These are phyloP conservation scores for Natator depressus DNA, from an alignment of 2,113 vertebrate genomes.

Conservation along the genomic window DNA sequence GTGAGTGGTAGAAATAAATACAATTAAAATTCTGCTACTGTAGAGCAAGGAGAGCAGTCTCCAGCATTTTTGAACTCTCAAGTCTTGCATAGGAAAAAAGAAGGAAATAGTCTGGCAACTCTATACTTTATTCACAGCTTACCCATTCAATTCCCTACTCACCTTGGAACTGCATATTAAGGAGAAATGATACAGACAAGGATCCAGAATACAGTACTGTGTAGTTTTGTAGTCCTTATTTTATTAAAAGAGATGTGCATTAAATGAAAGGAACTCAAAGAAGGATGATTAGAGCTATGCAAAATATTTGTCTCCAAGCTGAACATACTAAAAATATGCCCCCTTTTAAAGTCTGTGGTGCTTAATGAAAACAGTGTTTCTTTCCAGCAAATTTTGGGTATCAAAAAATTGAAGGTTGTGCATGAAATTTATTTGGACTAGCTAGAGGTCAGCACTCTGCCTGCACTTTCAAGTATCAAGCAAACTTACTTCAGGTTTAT, in stretches of 20 bases:
- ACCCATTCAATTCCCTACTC: neutral
- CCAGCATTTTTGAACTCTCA: neutral
- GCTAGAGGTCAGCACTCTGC: neutral
- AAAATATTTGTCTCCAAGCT: neutral
- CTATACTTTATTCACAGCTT: neutral
- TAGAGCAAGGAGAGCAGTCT: neutral
- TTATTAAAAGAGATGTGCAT: neutral
- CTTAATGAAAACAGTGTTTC: neutral
- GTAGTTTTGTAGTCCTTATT: neutral
- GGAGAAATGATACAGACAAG: neutral
- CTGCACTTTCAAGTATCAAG: neutral
- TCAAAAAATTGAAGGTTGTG: fast-evolving
- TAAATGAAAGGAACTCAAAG: neutral
- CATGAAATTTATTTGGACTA: neutral
- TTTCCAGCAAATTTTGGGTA: neutral
- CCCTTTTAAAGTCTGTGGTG: neutral
- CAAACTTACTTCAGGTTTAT: neutral
- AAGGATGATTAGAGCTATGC: neutral
- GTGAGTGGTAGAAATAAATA: neutral
- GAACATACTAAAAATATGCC: neutral
- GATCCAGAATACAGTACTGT: neutral
- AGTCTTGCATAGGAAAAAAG: neutral
- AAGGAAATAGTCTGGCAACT: neutral
- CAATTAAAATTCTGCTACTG: neutral
- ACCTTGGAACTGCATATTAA: neutral